Percentiles rank a stretch among this genome's conserved stretches.
phyloP scores from a whole-genome alignment of 2,797 vertebrate genomes.

The Neosilurus mollespiculum region DNA sequence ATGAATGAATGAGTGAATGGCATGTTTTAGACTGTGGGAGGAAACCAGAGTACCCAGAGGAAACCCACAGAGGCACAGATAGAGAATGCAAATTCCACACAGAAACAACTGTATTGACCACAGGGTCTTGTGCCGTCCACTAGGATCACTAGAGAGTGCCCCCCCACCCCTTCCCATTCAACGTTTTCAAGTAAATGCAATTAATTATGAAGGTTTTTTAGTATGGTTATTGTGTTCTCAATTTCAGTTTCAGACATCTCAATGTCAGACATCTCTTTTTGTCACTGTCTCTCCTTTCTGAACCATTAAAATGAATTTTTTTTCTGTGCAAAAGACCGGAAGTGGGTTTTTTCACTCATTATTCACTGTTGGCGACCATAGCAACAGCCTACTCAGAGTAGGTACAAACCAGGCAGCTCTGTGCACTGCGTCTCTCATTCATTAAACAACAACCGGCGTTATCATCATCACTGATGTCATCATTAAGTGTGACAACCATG shows the following conservation, averaged over 20 bases:
- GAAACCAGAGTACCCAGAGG: too few species aligned
- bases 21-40: too few species aligned
- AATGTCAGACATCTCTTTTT: constrained; percentile 12
- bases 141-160: too few species aligned
- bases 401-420: constrained; percentile 1
- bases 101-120: too few species aligned
- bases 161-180: too few species aligned
- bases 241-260: constrained; percentile 1
- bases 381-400: constrained; percentile 36
- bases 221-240: not conserved
- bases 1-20: too few species aligned
- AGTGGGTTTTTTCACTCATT: constrained; percentile 6
- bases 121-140: too few species aligned
- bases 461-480: constrained; percentile 17
- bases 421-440: not conserved
- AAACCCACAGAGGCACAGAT: too few species aligned
- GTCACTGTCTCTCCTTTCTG: constrained; percentile 8
- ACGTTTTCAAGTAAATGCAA: too few species aligned
- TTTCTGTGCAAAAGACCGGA: constrained; percentile 43
- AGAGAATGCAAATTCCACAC: too few species aligned
- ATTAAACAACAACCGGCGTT: not conserved
- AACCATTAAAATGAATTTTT: constrained; percentile 15
- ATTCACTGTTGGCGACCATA: constrained; percentile 30
- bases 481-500: not conserved
- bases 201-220: not conserved